phyloP scores from a whole-genome alignment of 2,113 vertebrate genomes.

The Protobothrops flavoviridis region DNA sequence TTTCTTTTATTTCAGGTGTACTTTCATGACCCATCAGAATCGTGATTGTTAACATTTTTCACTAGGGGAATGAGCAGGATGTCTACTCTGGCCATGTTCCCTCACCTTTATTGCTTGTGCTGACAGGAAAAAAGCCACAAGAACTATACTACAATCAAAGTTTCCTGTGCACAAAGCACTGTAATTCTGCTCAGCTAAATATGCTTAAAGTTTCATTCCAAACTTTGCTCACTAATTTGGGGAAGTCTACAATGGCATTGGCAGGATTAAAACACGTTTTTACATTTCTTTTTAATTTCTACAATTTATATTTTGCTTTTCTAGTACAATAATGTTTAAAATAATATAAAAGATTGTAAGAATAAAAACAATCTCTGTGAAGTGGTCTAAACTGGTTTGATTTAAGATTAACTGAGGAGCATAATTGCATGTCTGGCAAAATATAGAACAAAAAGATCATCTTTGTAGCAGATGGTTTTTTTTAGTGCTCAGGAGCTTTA shows the following conservation, averaged over 20 bases:
- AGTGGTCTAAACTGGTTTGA: background rate
- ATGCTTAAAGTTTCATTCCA: background rate
- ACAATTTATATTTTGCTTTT: background rate
- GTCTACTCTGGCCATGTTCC: background rate
- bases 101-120: background rate
- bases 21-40: no score
- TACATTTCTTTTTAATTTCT: background rate
- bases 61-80: background rate
- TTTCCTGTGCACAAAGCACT: background rate
- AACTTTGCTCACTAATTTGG: background rate
- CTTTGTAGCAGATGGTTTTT: background rate
- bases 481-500: background rate
- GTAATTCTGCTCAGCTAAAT: background rate
- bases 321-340: background rate
- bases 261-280: background rate
- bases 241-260: background rate
- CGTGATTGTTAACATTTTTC: background rate
- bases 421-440: background rate
- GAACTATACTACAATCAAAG: background rate
- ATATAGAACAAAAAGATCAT: background rate
- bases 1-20: no score
- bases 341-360: background rate
- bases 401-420: background rate
- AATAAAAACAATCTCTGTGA: background rate
- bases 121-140: background rate